phyloP scores from a whole-genome alignment of 2,113 vertebrate species.

The Hypanus sabinus region DNA sequence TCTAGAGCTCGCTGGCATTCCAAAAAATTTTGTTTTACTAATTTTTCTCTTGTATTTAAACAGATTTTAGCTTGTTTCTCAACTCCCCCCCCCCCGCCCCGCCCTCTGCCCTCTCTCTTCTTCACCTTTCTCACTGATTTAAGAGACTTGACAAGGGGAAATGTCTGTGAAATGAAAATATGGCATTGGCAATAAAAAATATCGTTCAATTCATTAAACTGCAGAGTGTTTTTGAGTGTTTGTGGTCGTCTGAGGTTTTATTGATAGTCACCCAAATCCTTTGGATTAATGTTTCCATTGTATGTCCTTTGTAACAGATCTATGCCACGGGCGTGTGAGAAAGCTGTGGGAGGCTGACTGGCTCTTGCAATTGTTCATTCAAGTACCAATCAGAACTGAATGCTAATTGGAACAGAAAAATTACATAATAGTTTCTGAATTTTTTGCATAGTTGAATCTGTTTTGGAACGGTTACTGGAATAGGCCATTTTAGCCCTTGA shows the following conservation, averaged over 20 bases:
- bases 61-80: not conserved
- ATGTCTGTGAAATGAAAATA: not conserved
- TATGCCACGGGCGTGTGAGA: not conserved
- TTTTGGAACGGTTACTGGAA: not conserved
- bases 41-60: not conserved
- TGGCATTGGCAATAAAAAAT: not conserved
- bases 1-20: too few species aligned
- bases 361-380: conserved; percentile 7
- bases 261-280: not conserved
- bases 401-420: not conserved
- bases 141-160: too few species aligned
- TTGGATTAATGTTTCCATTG: conserved; percentile 34
- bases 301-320: not conserved
- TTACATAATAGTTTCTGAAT: conserved; percentile 4
- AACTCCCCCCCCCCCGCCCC: too few species aligned
- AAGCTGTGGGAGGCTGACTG: conserved; percentile 23
- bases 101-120: too few species aligned
- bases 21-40: not conserved
- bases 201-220: not conserved
- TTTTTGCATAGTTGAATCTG: not conserved
- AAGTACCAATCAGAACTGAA: not conserved
- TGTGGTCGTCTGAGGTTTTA: not conserved
- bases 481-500: too few species aligned
- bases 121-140: too few species aligned
- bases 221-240: not conserved